phyloP scores from a whole-genome alignment of 2,797 vertebrate species.

The Clarias fuscus region DNA sequence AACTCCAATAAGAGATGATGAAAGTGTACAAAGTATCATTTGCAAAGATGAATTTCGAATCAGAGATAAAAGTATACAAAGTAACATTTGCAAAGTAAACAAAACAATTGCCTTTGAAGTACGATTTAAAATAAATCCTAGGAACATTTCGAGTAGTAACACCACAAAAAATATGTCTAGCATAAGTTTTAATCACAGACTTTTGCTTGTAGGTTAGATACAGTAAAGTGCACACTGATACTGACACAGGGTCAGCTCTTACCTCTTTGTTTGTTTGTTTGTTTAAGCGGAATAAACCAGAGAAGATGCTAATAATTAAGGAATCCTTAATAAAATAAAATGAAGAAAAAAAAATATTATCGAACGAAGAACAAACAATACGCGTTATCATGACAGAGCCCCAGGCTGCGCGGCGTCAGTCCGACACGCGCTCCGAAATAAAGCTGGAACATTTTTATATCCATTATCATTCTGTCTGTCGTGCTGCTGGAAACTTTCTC shows the following conservation, averaged over 20 bases:
- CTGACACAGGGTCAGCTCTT: background rate
- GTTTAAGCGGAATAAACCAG: background rate
- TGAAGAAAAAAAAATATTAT: background rate
- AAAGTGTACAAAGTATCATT: background rate
- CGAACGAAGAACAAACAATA: background rate
- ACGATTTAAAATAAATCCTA: background rate
- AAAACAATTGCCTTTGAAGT: background rate
- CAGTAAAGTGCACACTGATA: background rate
- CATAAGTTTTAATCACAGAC: background rate
- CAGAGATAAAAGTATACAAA: background rate
- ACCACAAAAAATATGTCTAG: background rate
- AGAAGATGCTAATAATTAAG: background rate
- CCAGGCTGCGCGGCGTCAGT: background rate
- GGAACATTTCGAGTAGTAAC: background rate
- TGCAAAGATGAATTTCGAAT: background rate
- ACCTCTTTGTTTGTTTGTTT: background rate
- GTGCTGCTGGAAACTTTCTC: constrained; percentile 11
- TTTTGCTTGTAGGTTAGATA: background rate
- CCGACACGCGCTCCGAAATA: background rate
- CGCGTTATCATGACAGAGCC: too few species aligned
- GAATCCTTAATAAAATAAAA: background rate
- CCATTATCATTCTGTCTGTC: background rate
- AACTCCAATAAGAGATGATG: background rate
- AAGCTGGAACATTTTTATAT: background rate
- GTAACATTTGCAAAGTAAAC: background rate